Base-by-base conservation (phyloP, 2,113 vertebrate genomes). In the Solea solea region DNA sequence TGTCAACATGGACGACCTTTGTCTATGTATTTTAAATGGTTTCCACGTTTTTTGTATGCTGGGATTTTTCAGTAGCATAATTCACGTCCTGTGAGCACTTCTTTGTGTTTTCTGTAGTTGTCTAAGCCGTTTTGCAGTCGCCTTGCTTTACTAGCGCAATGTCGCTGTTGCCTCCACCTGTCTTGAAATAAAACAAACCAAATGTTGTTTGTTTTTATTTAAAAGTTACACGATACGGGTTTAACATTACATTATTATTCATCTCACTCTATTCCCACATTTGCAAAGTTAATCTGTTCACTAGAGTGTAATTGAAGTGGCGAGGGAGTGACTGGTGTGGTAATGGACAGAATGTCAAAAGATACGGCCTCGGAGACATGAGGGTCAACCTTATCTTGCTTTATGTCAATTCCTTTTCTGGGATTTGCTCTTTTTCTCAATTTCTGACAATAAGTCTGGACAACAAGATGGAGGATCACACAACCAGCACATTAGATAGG, bases 331-430 rank as follows among this genome's bases (percentile, higher is more conserved):
- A 75, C 40, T 39, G 74, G 51, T 12, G 5, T 44, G 8, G 14
- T 51, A 61, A 78, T 11, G 44, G 63, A 74, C 57, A 80, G 27
- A 53, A 69, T 69, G 61, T 61, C 68, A 69, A 81, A 45, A 63
- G 45, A 64, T 40, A 40, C 61, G 61, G 58, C 62, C 69, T 65
- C 34, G 2, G 58, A 70, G 76, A 73, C 68, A 76, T 8, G 14
- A 7, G 74, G 76, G 69, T 84, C 69, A 84, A 51, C 39, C 70
- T 63, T 9, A 65, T 79, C 78, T 69, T 67, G 62, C 64, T 83
- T 86, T 74, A 81, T 56, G 74, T 64, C 72, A 74, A 72, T 69
- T 79, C 48, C 21, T 64, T 63, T 58, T 62, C 73, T 76, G 39
- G 12, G 49, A 53, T 73, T 64, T 78, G 28, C 21, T 76, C 59